A percentile compares a stretch with the other conserved stretches of the same genome.
Conservation (phyloP, 2,113 vertebrate species). For the Coracopsis vasa region DNA sequence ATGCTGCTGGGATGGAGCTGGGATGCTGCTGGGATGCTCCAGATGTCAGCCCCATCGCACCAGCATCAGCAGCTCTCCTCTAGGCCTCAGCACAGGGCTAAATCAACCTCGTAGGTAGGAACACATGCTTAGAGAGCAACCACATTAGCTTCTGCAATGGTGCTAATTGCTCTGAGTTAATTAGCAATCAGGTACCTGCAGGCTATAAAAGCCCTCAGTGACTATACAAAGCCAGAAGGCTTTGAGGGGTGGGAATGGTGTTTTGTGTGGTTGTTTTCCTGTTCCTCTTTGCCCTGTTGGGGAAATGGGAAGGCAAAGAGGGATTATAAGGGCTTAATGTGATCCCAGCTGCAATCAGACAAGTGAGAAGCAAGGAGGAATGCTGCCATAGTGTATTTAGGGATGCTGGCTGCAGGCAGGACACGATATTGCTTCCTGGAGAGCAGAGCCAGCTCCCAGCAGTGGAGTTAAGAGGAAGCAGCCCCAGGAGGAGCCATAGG, state of each 20-base stretch:
- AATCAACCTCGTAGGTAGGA: neutral
- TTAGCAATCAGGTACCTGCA: neutral
- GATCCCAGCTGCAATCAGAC: neutral
- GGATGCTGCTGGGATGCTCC: neutral
- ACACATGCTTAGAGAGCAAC: neutral
- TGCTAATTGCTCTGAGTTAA: neutral
- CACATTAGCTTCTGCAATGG: neutral
- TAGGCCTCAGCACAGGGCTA: neutral
- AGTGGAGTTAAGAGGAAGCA: neutral
- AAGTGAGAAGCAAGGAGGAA: neutral
- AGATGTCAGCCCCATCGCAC: accelerated
- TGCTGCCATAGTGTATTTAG: neutral
- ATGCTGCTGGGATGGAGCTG: neutral
- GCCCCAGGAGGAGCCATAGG: neutral
- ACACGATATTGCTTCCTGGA: neutral
- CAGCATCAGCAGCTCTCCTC: accelerated
- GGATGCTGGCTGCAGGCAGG: neutral
- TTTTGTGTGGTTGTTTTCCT: neutral
- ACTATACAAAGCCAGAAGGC: neutral
- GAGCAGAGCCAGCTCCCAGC: neutral
- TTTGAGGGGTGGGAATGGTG: neutral
- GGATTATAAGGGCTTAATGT: accelerated
- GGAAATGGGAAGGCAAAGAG: neutral
- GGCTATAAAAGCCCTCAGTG: neutral
- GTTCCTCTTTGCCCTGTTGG: accelerated